A percentile compares a stretch with the other conserved stretches of the same genome.
Evolutionary conservation across 2,888 invertebrate genomes (phyloP).

Genomic region (Microplitis deprimator): DNA sequence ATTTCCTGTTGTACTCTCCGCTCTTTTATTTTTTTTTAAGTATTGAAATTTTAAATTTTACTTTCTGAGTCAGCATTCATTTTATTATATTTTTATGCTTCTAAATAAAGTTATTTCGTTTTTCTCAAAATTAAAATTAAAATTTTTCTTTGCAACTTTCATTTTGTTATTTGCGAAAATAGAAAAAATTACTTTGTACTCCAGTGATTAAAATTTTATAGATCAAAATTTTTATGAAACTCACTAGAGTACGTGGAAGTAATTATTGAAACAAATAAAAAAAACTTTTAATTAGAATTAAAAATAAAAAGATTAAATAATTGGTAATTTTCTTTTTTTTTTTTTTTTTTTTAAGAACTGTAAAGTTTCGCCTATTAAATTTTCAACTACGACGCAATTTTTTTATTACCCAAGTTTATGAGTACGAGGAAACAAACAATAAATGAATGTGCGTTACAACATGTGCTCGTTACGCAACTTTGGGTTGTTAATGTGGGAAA

Average conservation of each 20-base stretch:
- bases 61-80: not conserved
- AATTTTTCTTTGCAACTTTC: no score
- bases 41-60: constrained; percentile 6
- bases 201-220: no score
- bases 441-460: constrained; percentile 25
- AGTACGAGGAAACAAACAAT: not conserved
- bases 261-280: not conserved
- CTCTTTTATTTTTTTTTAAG: not conserved
- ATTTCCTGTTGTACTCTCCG: not conserved
- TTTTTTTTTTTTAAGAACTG: not conserved
- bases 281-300: not conserved
- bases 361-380: constrained; percentile 8
- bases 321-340: not conserved
- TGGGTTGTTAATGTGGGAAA: constrained; percentile 23
- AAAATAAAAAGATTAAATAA: not conserved
- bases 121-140: no score
- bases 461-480: constrained; percentile 38
- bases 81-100: not conserved
- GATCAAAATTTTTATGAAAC: no score
- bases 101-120: no score
- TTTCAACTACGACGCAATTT: constrained; percentile 14
- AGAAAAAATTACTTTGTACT: no score
- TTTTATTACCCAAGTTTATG: constrained; percentile 18
- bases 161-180: no score
- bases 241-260: no score